Base-by-base conservation (phyloP, 2,797 vertebrate genomes). In the Typhlichthys subterraneus region DNA sequence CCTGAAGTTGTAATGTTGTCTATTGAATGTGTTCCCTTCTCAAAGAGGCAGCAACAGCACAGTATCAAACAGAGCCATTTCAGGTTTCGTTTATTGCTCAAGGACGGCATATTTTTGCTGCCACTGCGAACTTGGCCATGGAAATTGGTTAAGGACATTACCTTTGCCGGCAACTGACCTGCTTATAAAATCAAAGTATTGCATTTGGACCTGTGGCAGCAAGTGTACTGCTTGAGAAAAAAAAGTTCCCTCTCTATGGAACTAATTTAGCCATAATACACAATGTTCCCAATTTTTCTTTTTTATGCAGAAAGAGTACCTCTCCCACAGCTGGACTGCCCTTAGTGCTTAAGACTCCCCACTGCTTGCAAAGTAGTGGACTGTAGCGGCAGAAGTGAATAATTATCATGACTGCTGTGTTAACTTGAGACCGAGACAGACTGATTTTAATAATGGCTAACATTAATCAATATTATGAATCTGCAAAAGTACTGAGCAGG, bases 341-440 rank as follows among this genome's bases (percentile, higher is more conserved):
- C 9, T 5, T 42, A 42, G 6, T 42, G 38, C 38, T 42, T 23
- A 42, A 7, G 38, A 9, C 8, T 42, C 53, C 66, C 72, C 70
- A 76, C 69, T 77, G 76, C 76, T 72, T 73, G 66, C 76, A 70
- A 77, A 63, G 5, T 57, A 46, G 57, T 78, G 38, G 38, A 42
- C 70, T 77, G 70, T 42, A 42, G 38, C 38, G 38, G 38, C 6
- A 42, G 38, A 42, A 42, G 38, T 42, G 8, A 23, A 23, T 23
- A 23, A 23, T 42, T 42, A 42, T 42, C 9, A 7, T 42, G 9
- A 7, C 9, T 9, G 6, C 4, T 8, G 9, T 42, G 6, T 42
- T 9, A 23, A 23, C 23, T 23, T 23, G 23, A 23, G 23, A 23
- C 23, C 23, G 23, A 23, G 23, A 23, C 23, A 23, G 0, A 23